These are phyloP conservation scores for Helicolenus hilgendorfi DNA, from an alignment of 2,797 vertebrate species.

Conservation along the genomic window DNA sequence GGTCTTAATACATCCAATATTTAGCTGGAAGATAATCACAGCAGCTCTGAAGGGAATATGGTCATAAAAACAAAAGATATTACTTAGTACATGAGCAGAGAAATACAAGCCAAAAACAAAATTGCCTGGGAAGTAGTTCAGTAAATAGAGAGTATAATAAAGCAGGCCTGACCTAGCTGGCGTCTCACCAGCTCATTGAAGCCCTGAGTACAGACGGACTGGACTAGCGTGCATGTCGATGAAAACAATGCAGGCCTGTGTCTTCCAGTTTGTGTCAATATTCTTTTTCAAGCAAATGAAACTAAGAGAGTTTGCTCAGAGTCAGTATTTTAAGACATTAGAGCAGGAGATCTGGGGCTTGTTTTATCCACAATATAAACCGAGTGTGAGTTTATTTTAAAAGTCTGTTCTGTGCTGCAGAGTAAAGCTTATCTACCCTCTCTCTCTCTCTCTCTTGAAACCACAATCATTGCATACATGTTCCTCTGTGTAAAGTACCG, in stretches of 20 bases:
- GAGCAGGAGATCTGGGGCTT: not conserved
- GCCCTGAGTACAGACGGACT: not conserved
- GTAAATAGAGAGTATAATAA: not conserved
- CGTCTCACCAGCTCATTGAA: not conserved
- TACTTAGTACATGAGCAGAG: not conserved
- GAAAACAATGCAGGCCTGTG: not conserved
- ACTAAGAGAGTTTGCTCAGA: not conserved
- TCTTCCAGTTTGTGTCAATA: not conserved
- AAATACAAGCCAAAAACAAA: not conserved
- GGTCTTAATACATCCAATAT: not conserved
- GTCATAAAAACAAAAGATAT: constrained; percentile 3
- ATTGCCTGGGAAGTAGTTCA: not conserved
- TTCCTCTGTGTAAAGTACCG: not conserved
- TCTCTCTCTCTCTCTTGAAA: not conserved
- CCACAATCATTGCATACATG: not conserved
- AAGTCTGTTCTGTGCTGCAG: not conserved
- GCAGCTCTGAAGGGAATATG: not conserved
- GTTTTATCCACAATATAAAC: not conserved
- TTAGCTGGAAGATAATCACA: constrained; percentile 4
- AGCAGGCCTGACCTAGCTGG: not conserved
- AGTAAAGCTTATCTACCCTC: not conserved
- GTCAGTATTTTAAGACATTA: not conserved
- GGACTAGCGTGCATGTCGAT: not conserved
- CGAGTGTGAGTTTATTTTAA: not conserved
- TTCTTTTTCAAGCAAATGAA: not conserved